Evolutionary conservation across 2,888 invertebrate genomes (phyloP), one percentile per base, ranked within the genome.

Genomic region (Metalampra italica): DNA sequence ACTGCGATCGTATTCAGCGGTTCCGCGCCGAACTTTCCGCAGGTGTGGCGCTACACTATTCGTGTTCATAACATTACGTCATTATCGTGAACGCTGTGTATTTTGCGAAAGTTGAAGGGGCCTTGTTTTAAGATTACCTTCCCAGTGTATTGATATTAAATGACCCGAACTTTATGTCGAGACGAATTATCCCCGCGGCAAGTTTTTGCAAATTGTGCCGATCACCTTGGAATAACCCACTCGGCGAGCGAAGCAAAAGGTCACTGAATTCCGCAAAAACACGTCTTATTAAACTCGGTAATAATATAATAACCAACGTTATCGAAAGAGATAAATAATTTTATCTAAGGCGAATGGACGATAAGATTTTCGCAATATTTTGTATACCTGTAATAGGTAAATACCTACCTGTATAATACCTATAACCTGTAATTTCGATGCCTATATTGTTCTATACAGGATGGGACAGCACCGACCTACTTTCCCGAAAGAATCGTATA

Each of bases 111-210:
- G 29, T 29, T 22, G 2, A 36, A 32, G 22, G 2, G 22, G 22
- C 32, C 2, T 30, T 40, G 8, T 40, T 29, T 38, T 38, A 30
- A 37, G 32, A 47, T 68, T 65, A 74, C 77, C 78, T 82, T 80
- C 73, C 69, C 48, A 71, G 75, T 73, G 75, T 78, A 70, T 73
- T 77, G 77, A 68, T 77, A 79, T 80, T 83, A 76, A 63, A 54
- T 66, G 66, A 70, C 66, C 68, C 62, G 63, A 58, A 56, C 59
- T 64, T 53, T 62, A 60, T 61, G 62, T 61, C 61, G 50, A 49
- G 45, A 55, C 43, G 55, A 60, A n/a, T n/a, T 11, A 36, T n/a
- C 59, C 60, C 61, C 74, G 70, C 70, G 60, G 78, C 81, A 57
- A 69, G 77, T 82, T 75, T 75, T 76, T 71, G 60, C 70, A 64